Base-by-base conservation (phyloP, 1,140 invertebrate species). In the Anastrepha obliqua region DNA sequence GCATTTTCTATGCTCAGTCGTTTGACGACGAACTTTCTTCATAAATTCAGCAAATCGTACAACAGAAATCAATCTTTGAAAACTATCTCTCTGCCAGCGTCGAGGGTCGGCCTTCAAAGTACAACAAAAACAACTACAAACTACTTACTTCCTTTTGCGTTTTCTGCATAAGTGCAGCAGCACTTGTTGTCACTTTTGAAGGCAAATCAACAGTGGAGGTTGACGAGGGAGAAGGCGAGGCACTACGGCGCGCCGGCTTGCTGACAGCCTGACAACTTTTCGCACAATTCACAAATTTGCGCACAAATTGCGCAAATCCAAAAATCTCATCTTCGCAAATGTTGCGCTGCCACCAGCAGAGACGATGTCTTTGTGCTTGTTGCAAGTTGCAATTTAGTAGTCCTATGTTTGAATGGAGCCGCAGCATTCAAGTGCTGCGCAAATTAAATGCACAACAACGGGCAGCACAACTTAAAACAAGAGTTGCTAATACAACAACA, bases 221-320 rank as follows among this genome's bases (percentile, higher is more conserved):
- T 1, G 8, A 0, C 3, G 0, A 17, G 67, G 42, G 5, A 4
- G 17, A 55, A 1, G 64, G 7, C 64, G 64, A 20, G n/a, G 29
- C 9, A 5, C 7, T 17, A 51, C 47, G n/a, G 17, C 74, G 47
- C 47, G 74, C 74, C 44, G 9, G 47, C 17, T 8, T 81, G 74
- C 74, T 81, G 74, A 81, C 74, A 81, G 74, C 47, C 51, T 55
- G 47, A 81, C 47, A 81, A 81, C 74, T 81, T 81, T 47, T 81
- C 74, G 74, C 74, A 81, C 47, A 81, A 81, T 81, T 81, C 74
- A 81, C 74, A 81, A 81, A 81, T 81, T 81, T 81, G 74, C 74
- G 74, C 74, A 81, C 74, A 81, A 81, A 81, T 81, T 81, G 74
- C 47, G 47, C 74, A 81, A 81, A 81, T 81, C 74, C 74, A 81